Evolutionary conservation across 2,113 vertebrate species (phyloP).

Genomic region (Cathartes aura): DNA sequence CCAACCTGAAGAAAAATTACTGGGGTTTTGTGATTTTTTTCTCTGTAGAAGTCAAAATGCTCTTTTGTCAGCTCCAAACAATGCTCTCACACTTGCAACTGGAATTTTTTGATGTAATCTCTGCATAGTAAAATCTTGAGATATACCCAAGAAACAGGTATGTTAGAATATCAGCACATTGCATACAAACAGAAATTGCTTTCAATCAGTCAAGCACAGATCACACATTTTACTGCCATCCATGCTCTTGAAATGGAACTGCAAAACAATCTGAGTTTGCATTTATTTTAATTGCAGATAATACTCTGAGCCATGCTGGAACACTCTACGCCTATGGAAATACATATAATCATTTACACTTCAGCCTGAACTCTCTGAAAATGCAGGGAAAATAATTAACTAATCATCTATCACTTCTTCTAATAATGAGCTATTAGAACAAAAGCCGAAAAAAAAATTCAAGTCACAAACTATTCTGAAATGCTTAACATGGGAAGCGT

Average conservation of each 20-base stretch:
- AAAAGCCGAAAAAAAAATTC: neutral
- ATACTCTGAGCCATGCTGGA: neutral
- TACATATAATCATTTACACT: neutral
- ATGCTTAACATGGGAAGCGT: neutral
- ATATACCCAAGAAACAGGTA: neutral
- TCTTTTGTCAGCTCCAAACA: neutral
- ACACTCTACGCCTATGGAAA: neutral
- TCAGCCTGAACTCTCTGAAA: neutral
- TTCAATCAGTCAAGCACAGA: neutral
- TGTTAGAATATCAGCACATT: neutral
- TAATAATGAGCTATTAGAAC: neutral
- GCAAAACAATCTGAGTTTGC: neutral
- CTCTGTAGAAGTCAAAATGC: neutral
- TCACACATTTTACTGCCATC: neutral
- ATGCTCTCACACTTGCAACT: neutral
- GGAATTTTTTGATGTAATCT: neutral
- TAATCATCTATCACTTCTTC: neutral
- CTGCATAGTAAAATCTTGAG: neutral
- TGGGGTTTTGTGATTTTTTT: rapidly evolving
- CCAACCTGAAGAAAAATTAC: neutral
- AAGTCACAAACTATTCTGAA: neutral
- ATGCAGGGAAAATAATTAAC: neutral
- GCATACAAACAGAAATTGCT: neutral
- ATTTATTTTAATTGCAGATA: neutral
- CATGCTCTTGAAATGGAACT: neutral